A percentile compares a stretch with the other conserved stretches of the same genome.
Conservation (phyloP, 37 sponge, comb jelly and placozoan genomes). For the Lycopodina hypogea region DNA sequence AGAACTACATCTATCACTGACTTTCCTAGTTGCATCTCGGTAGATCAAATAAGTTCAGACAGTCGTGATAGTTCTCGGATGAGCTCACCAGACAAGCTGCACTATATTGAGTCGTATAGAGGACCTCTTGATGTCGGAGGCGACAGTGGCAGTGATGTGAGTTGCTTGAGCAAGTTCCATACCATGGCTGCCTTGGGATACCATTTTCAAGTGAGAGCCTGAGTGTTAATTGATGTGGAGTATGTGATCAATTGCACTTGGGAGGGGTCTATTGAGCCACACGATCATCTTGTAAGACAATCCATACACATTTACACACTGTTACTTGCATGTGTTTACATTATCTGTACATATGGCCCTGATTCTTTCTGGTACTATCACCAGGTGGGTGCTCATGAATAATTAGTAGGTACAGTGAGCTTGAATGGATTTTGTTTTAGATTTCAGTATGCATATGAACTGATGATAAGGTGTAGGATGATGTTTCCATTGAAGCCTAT, state of each 20-base stretch:
- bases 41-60: conserved; percentile 22
- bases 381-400: no score
- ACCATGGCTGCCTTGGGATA: neutral
- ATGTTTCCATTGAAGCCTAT: no score
- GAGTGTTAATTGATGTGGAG: neutral
- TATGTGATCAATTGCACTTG: neutral
- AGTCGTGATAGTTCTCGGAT: conserved; percentile 28
- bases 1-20: neutral
- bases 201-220: conserved; percentile 24
- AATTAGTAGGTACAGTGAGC: no score
- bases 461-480: no score
- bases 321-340: neutral
- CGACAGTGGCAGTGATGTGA: conserved; percentile 1
- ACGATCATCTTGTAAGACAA: no score
- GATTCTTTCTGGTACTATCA: no score
- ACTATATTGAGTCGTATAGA: neutral
- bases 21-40: neutral
- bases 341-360: no score
- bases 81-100: conserved; percentile 12
- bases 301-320: neutral
- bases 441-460: no score
- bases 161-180: neutral
- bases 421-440: no score
- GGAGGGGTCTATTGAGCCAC: no score
- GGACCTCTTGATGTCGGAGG: no score